These are phyloP conservation scores for Salvelinus alpinus DNA, from an alignment of 2,113 vertebrate genomes.

Conservation along the genomic window DNA sequence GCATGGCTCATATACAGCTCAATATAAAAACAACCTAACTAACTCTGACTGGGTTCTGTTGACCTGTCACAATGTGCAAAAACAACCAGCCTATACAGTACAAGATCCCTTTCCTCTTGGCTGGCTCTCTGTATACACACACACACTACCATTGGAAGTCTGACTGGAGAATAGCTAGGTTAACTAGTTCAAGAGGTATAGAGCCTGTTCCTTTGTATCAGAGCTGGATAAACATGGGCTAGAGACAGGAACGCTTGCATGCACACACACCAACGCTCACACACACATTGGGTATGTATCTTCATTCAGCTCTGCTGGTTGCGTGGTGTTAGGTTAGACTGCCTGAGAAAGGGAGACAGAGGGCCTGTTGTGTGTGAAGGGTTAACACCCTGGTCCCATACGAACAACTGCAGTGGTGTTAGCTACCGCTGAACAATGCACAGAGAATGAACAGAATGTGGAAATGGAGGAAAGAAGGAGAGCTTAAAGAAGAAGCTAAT, in stretches of 20 bases:
- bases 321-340: conserved; percentile 20
- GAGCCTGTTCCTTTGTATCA: conserved; percentile 14
- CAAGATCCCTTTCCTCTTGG: neutral
- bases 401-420: conserved; percentile 8
- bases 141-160: neutral
- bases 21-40: neutral
- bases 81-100: neutral
- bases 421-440: neutral
- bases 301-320: conserved; percentile 68
- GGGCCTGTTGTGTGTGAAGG: neutral
- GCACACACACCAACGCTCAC: conserved; percentile 4
- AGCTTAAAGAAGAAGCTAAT: conserved; percentile 3
- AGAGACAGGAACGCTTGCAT: neutral
- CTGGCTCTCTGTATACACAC: neutral
- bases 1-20: neutral
- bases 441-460: conserved; percentile 18
- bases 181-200: neutral
- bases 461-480: neutral
- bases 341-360: conserved; percentile 28
- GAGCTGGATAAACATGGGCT: neutral
- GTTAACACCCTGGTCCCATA: conserved; percentile 62
- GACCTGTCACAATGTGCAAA: neutral
- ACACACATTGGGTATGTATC: conserved; percentile 37
- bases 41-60: no score
- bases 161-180: neutral